These are phyloP conservation scores for Hydraecia micacea DNA, from an alignment of 2,888 invertebrate genomes.

Conservation along the genomic window DNA sequence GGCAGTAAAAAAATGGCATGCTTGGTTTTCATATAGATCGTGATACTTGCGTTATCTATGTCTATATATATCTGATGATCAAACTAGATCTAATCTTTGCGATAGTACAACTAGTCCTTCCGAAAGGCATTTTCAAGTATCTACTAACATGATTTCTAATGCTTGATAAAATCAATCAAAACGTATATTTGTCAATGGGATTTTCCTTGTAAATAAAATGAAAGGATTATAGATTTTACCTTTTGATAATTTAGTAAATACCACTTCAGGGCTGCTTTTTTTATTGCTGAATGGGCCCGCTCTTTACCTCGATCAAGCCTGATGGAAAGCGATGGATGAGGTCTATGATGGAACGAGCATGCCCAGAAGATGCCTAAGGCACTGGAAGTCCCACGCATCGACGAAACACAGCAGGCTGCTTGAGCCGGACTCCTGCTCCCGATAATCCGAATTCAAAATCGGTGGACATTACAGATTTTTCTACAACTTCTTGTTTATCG, in stretches of 20 bases:
- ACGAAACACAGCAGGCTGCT: too few relatives aligned
- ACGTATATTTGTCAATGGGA: neutral
- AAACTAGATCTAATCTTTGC: constrained; percentile 31
- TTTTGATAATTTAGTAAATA: neutral
- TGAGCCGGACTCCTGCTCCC: too few relatives aligned
- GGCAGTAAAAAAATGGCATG: too few relatives aligned
- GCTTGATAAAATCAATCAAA: constrained; percentile 10
- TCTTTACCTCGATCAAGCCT: too few relatives aligned
- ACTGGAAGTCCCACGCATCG: too few relatives aligned
- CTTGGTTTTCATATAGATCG: too few relatives aligned
- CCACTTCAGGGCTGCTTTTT: neutral
- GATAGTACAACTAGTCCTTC: constrained; percentile 4
- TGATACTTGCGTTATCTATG: too few relatives aligned
- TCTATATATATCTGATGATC: neutral
- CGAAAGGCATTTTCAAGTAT: neutral
- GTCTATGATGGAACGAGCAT: too few relatives aligned
- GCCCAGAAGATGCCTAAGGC: too few relatives aligned
- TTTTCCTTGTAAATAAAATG: constrained; percentile 4
- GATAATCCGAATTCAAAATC: neutral
- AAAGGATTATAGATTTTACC: neutral
- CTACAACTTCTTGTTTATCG: neutral
- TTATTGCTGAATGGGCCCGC: too few relatives aligned
- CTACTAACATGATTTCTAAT: constrained; percentile 9
- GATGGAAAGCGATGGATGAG: too few relatives aligned
- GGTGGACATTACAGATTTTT: neutral